Base-by-base conservation (phyloP, 2,797 vertebrate genomes). In the Dendrocincla fuliginosa region DNA sequence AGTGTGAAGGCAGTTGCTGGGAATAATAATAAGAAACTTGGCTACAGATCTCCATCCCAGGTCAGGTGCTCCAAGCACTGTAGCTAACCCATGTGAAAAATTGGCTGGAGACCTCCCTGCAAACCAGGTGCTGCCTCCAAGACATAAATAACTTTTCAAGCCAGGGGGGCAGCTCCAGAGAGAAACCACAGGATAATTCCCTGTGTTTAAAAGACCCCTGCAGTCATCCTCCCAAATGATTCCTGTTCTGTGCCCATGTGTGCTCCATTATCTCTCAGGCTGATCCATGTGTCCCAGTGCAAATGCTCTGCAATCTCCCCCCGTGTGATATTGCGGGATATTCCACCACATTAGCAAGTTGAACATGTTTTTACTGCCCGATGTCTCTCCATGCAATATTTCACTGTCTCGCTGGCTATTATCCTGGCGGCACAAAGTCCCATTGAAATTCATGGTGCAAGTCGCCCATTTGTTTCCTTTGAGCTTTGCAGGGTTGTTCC, bases 361-460 rank as follows among this genome's bases (percentile, higher is more conserved):
- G 4, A 86, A 85, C 89, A 91, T 95, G 92, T 69, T 95, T 95
- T 96, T 94, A 96, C 93, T 96, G 91, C 91, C 96, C 83, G 60
- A 6, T 82, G 86, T 95, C 92, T 96, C 93, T 88, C 79, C 55
- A 2, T 71, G 91, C 63, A 81, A 96, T 93, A 89, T 86, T 90
- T 92, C 94, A 95, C 96, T 96, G 94, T 96, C 96, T 96, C 16
- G 0, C 86, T 92, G 90, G 91, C 95, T 95, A 88, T 97, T 97
- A 97, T 96, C 94, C 96, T 84, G 91, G 95, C 94, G 87, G 95
- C 94, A 94, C 87, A 95, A 93, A 94, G 95, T 87, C 93, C 95
- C 94, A 96, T 95, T 94, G 94, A 96, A 95, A 96, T 96, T 95
- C 91, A 90, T 47, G 93, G 95, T 94, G 89, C 88, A 96, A 96